These are phyloP conservation scores for Sprattus sprattus DNA, from an alignment of 2,113 vertebrate species.

Conservation along the genomic window DNA sequence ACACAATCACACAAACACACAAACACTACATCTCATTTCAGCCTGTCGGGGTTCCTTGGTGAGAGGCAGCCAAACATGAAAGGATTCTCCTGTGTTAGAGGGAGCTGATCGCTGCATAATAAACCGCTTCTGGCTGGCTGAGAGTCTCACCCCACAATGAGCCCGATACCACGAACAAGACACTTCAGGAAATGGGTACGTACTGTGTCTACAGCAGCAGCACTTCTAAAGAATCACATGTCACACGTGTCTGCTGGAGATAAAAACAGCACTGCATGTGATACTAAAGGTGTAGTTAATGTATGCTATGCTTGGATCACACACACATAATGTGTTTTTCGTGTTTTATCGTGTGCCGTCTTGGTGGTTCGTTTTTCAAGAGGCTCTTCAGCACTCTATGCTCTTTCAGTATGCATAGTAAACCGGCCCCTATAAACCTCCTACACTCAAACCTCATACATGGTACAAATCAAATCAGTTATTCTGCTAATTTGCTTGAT, in stretches of 20 bases:
- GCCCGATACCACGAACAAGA: neutral
- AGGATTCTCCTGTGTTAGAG: neutral
- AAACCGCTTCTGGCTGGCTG: neutral
- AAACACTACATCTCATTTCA: neutral
- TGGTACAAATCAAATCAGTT: neutral
- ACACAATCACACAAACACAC: too few species aligned
- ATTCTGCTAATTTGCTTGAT: neutral
- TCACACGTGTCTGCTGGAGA: neutral
- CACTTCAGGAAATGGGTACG: neutral
- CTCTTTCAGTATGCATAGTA: neutral
- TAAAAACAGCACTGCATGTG: too few species aligned
- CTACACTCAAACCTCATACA: neutral
- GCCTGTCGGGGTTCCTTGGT: neutral
- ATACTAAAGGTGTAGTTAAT: too few species aligned
- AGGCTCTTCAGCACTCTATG: neutral
- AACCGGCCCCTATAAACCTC: neutral
- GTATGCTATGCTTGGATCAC: neutral
- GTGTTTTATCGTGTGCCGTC: neutral
- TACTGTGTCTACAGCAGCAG: neutral
- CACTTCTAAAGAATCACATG: neutral
- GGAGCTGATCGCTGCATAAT: neutral
- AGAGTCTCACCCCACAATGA: neutral
- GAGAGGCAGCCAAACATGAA: neutral
- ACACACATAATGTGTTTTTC: neutral
- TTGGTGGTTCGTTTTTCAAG: neutral